Conservation (phyloP, 1,140 invertebrate genomes). For the Ectropis grisescens region DNA sequence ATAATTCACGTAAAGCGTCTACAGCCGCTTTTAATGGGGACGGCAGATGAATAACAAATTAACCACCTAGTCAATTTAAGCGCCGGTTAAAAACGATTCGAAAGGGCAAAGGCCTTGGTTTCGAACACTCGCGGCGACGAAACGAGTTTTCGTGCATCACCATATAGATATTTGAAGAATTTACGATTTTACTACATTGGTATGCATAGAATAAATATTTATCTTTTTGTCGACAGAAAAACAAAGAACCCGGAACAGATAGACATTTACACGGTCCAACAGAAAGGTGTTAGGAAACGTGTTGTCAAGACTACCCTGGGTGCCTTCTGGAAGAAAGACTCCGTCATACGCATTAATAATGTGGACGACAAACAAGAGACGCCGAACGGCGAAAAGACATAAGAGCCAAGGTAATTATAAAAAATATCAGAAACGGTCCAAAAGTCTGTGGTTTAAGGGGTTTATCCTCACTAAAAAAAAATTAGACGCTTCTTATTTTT, state of each 20-base stretch:
- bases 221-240: conserved; percentile 71
- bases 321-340: conserved; percentile 77
- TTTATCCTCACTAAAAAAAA: too few species aligned
- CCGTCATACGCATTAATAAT: conserved; percentile 78
- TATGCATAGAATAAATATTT: too few species aligned
- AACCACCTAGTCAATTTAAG: conserved; percentile 6
- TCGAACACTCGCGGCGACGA: too few species aligned
- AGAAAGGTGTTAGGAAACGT: conserved; percentile 73
- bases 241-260: conserved; percentile 78
- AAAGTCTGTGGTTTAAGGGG: too few species aligned
- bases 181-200: too few species aligned
- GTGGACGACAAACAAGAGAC: conserved; percentile 76
- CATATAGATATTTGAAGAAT: too few species aligned
- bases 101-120: conserved; percentile 7
- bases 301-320: conserved; percentile 72
- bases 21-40: conserved; percentile 22
- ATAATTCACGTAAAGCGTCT: conserved; percentile 37
- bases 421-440: too few species aligned
- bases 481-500: too few species aligned
- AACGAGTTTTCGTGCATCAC: too few species aligned
- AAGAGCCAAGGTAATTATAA: conserved; percentile 71
- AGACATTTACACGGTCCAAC: conserved; percentile 75
- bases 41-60: conserved; percentile 24
- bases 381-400: conserved; percentile 75
- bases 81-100: conserved; percentile 4